These are phyloP conservation scores for Myxocyprinus asiaticus DNA, from an alignment of 2,113 vertebrate species.

Conservation along the genomic window DNA sequence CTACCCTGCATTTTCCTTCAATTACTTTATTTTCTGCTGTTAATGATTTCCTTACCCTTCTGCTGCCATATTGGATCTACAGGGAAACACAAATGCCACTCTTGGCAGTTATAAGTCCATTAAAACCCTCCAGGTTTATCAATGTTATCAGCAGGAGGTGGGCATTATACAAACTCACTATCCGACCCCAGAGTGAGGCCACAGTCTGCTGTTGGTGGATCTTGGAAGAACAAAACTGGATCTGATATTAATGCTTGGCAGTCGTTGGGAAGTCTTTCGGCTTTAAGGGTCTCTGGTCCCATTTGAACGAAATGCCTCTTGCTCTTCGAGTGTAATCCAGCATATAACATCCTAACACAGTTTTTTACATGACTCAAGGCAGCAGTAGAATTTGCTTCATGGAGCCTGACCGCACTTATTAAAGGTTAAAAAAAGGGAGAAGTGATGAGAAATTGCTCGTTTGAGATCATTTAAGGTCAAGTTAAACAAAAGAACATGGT, in stretches of 20 bases:
- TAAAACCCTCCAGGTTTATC: slow-evolving; percentile 28
- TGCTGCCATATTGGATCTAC: slow-evolving; percentile 11
- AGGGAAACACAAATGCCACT: slow-evolving; percentile 17
- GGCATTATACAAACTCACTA: slow-evolving; percentile 23
- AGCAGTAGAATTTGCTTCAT: background rate
- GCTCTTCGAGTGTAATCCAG: slow-evolving; percentile 26
- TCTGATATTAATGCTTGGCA: slow-evolving; percentile 40
- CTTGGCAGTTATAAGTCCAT: slow-evolving; percentile 15
- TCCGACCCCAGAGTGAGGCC: background rate
- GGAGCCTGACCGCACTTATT: background rate
- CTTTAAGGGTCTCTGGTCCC: slow-evolving; percentile 30
- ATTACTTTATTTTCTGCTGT: background rate
- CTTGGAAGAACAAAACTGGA: slow-evolving; percentile 35
- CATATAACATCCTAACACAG: slow-evolving; percentile 22
- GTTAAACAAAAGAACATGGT: background rate
- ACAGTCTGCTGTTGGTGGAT: slow-evolving; percentile 5
- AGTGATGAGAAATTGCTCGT: slow-evolving; percentile 21
- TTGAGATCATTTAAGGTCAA: slow-evolving; percentile 10
- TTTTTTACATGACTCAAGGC: background rate
- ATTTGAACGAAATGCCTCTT: slow-evolving; percentile 5
- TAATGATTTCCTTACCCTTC: background rate
- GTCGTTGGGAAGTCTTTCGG: slow-evolving; percentile 8
- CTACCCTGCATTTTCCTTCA: slow-evolving; percentile 6
- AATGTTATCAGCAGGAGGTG: slow-evolving; percentile 10
- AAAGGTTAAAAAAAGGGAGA: slow-evolving; percentile 6